phyloP scores from a whole-genome alignment of 2,888 invertebrate species.

The Pseudococcus viburni region DNA sequence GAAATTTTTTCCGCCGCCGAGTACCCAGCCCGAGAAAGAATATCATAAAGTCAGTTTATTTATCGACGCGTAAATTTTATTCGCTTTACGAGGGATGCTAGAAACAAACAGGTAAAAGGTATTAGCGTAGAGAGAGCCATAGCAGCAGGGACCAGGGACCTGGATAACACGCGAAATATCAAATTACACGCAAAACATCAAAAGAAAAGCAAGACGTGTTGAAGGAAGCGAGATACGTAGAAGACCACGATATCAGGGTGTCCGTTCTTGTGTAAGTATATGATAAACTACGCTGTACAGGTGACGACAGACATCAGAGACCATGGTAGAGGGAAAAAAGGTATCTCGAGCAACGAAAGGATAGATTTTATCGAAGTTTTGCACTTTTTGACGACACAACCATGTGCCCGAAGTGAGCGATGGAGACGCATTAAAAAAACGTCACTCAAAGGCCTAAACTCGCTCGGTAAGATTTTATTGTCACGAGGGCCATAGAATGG shows the following conservation, averaged over 20 bases:
- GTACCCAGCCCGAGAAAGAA: neutral
- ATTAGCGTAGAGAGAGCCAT: neutral
- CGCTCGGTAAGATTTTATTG: neutral
- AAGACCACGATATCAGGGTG: neutral
- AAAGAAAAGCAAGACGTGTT: neutral
- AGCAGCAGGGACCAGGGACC: neutral
- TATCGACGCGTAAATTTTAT: constrained; percentile 21
- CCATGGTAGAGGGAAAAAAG: neutral
- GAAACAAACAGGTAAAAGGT: neutral
- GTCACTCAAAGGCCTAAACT: neutral
- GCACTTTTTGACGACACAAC: neutral
- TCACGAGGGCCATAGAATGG: neutral
- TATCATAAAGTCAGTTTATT: constrained; percentile 2
- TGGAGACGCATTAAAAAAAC: neutral
- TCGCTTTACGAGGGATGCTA: neutral
- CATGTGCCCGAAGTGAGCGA: neutral
- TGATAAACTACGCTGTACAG: neutral
- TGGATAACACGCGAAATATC: neutral
- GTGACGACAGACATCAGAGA: neutral
- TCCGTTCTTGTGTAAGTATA: neutral
- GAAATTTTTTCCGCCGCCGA: neutral
- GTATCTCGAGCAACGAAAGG: neutral
- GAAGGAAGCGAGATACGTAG: neutral
- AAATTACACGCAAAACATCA: constrained; percentile 12
- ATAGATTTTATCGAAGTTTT: constrained; percentile 20